phyloP scores from a whole-genome alignment of 2,888 invertebrate genomes.

The Rugalucina vietnamica region DNA sequence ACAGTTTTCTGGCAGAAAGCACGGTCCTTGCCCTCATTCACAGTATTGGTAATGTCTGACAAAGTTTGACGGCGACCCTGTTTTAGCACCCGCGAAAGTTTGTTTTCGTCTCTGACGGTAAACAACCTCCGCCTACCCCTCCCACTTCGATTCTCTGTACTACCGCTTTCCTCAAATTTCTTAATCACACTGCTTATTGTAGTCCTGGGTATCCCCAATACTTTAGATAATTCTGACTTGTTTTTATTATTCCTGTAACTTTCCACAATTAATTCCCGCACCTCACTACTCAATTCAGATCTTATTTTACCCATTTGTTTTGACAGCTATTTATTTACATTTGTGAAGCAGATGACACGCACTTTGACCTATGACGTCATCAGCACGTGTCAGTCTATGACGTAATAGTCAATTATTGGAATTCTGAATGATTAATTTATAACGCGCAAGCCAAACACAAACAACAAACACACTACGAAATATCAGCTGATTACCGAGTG shows the following conservation, averaged over 20 bases:
- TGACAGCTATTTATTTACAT: neutral
- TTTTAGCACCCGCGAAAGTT: slow-evolving; percentile 19
- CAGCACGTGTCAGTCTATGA: too few species aligned
- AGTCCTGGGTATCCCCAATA: slow-evolving; percentile 20
- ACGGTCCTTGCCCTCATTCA: slow-evolving; percentile 19
- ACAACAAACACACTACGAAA: too few species aligned
- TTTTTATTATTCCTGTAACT: slow-evolving; percentile 10
- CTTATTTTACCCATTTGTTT: neutral
- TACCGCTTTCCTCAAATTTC: slow-evolving; percentile 1
- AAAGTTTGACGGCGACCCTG: slow-evolving; percentile 22
- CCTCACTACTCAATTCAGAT: neutral
- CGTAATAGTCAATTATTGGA: too few species aligned
- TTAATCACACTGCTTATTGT: slow-evolving; percentile 11
- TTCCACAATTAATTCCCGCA: neutral
- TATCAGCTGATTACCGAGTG: too few species aligned
- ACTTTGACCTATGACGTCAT: neutral
- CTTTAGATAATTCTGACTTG: slow-evolving; percentile 17
- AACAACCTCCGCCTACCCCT: slow-evolving; percentile 24
- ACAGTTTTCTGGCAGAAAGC: slow-evolving; percentile 1
- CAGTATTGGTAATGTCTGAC: neutral
- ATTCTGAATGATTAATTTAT: too few species aligned
- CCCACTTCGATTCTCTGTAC: slow-evolving; percentile 13
- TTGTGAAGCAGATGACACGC: neutral
- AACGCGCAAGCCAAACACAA: too few species aligned
- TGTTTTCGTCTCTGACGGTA: slow-evolving; percentile 13